phyloP scores from a whole-genome alignment of 1,140 invertebrate genomes.

The Aradophagus sp. region DNA sequence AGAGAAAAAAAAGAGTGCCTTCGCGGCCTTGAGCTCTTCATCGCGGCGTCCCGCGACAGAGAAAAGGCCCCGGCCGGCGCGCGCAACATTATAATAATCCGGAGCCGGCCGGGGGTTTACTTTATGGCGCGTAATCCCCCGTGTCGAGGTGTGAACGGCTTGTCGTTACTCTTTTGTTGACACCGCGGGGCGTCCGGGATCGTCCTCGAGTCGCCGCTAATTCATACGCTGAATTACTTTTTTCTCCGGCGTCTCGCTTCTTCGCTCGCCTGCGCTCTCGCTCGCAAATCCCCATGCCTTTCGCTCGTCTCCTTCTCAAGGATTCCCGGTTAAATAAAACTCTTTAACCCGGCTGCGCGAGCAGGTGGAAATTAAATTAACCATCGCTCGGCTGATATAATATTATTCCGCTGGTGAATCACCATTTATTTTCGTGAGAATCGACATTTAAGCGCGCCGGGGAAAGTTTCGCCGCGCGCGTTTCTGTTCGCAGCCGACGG shows the following conservation, averaged over 20 bases:
- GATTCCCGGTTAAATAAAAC: conserved; percentile 31
- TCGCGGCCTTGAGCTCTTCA: conserved; percentile 41
- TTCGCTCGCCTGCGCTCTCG: too few relatives aligned
- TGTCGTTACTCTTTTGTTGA: conserved; percentile 72
- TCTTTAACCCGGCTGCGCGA: conserved; percentile 4
- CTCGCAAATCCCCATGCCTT: conserved; percentile 29
- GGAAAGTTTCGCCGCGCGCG: too few relatives aligned
- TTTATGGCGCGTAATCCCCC: conserved; percentile 73
- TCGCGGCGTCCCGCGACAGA: conserved; percentile 38
- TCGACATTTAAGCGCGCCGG: too few relatives aligned
- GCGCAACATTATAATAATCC: conserved; percentile 72
- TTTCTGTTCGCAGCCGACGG: too few relatives aligned
- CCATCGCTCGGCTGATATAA: too few relatives aligned
- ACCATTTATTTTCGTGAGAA: too few relatives aligned
- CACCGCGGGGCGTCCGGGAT: conserved; percentile 69
- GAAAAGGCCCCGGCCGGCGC: conserved; percentile 35
- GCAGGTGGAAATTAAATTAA: conserved; percentile 22
- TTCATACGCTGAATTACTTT: conserved; percentile 65
- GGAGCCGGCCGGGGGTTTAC: conserved; percentile 66
- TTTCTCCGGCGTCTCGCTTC: too few relatives aligned
- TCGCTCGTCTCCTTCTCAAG: conserved; percentile 13
- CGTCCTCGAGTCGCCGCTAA: conserved; percentile 68
- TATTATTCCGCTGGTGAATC: too few relatives aligned
- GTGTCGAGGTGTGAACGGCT: conserved; percentile 72
- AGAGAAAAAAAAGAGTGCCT: conserved; percentile 48